Percentiles rank a stretch among this genome's conserved stretches.
Conservation (phyloP, 2,797 vertebrate genomes). For the Hipposideros larvatus region DNA sequence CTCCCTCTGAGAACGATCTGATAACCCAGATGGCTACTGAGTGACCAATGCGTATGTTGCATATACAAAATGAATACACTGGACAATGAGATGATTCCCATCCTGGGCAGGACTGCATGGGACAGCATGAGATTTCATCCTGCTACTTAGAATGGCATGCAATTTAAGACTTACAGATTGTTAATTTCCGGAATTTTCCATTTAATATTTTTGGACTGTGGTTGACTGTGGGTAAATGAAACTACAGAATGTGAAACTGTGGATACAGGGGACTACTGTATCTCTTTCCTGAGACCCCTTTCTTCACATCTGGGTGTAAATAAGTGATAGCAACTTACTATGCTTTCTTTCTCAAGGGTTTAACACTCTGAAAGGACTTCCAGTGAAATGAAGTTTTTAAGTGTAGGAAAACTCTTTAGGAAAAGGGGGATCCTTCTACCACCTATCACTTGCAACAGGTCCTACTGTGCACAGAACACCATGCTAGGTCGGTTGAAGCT, state of each 20-base stretch:
- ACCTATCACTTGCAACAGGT: not conserved
- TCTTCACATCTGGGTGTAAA: not conserved
- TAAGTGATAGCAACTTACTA: not conserved
- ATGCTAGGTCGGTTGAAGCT: not conserved
- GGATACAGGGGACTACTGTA: not conserved
- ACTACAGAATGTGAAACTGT: not conserved
- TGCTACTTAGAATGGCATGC: not conserved
- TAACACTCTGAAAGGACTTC: not conserved
- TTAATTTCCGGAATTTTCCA: not conserved
- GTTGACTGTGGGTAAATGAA: not conserved
- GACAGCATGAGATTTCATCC: not conserved
- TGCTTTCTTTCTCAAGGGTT: not conserved
- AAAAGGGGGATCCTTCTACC: not conserved
- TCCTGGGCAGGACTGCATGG: not conserved
- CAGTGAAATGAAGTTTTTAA: not conserved
- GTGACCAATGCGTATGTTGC: not conserved
- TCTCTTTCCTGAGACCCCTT: not conserved
- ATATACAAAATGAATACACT: not conserved
- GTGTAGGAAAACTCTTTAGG: not conserved
- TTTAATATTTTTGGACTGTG: not conserved
- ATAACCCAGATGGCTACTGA: not conserved
- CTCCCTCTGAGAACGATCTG: not conserved
- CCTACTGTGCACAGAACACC: not conserved
- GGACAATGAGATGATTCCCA: not conserved
- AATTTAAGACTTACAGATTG: not conserved